Evolutionary conservation across 1,140 invertebrate genomes (phyloP).

Genomic region (Drosophila malerkotliana): DNA sequence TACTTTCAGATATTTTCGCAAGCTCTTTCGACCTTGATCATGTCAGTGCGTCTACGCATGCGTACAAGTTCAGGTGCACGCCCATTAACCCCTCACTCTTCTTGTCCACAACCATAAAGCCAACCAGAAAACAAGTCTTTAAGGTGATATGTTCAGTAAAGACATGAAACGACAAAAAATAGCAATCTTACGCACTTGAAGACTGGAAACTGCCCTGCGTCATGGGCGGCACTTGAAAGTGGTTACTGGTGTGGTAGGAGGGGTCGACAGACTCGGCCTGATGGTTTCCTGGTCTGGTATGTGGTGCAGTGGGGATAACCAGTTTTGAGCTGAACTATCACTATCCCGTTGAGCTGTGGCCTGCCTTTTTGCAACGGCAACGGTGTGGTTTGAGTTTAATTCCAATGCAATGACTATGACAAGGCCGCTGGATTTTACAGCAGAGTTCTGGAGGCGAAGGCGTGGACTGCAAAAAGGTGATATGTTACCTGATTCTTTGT

Average conservation of each 20-base stretch:
- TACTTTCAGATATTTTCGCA: background rate
- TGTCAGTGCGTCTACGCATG: constrained; percentile 50
- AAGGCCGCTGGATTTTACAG: constrained; percentile 57
- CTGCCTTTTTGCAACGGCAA: constrained; percentile 48
- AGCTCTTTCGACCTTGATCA: constrained; percentile 50
- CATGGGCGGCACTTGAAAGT: constrained; percentile 38
- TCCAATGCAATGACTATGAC: constrained; percentile 43
- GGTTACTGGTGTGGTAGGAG: background rate
- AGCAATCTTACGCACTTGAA: constrained; percentile 37
- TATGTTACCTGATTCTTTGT: constrained; percentile 12
- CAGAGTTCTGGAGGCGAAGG: constrained; percentile 21
- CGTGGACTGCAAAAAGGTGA: constrained; percentile 17
- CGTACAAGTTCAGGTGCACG: constrained; percentile 71
- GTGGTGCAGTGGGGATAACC: constrained; percentile 37
- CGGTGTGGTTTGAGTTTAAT: constrained; percentile 57
- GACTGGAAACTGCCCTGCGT: constrained; percentile 40
- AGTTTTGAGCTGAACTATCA: constrained; percentile 48
- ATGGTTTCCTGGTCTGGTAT: constrained; percentile 49
- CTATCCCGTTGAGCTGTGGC: constrained; percentile 16
- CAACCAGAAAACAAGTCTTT: constrained; percentile 52
- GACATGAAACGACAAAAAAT: constrained; percentile 5
- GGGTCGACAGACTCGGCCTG: constrained; percentile 4
- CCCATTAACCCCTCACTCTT: constrained; percentile 20
- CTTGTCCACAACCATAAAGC: constrained; percentile 13
- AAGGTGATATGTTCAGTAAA: constrained; percentile 13